phyloP scores from a whole-genome alignment of 2,113 vertebrate genomes.

The Ia io region DNA sequence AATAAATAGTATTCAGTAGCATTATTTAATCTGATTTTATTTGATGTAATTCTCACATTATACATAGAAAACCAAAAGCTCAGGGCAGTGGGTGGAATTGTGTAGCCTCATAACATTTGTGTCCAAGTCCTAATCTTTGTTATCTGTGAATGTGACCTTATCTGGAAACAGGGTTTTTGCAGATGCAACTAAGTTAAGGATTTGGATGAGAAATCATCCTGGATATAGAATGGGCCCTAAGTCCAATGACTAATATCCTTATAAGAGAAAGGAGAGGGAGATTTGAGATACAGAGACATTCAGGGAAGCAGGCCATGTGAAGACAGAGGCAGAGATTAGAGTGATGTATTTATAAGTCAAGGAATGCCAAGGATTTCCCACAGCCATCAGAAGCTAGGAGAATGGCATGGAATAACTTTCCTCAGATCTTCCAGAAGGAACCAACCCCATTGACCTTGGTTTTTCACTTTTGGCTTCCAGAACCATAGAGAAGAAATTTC shows the following conservation, averaged over 20 bases:
- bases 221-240: background rate
- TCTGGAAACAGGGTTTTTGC: background rate
- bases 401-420: background rate
- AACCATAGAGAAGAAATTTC: background rate
- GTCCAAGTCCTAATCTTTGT: background rate
- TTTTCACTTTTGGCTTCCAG: background rate
- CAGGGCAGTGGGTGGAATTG: background rate
- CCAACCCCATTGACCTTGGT: background rate
- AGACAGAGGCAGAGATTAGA: background rate
- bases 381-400: background rate
- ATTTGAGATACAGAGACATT: background rate
- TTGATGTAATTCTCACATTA: background rate
- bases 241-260: background rate
- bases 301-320: background rate
- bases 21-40: conserved; percentile 18
- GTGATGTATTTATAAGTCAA: background rate
- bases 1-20: background rate
- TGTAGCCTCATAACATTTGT: background rate
- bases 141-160: background rate
- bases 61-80: background rate
- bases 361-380: background rate
- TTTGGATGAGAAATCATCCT: background rate
- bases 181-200: background rate
- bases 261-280: too few species aligned
- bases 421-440: background rate